Base-by-base conservation (phyloP, 2,888 invertebrate genomes). In the Hydropsyche betteni region DNA sequence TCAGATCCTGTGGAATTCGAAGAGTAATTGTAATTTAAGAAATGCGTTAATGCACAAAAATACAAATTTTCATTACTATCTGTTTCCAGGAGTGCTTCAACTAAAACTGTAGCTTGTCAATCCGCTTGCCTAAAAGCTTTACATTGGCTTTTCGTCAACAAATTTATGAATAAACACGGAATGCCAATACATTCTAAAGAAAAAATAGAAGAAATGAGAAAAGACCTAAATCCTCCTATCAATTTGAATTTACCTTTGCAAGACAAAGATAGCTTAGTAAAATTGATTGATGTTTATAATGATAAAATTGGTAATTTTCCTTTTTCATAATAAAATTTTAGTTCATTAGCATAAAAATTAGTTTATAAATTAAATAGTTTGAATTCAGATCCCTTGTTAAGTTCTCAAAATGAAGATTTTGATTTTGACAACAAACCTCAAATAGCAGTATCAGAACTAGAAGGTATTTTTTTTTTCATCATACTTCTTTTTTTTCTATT, bases 1-100 rank as follows among this genome's bases (percentile, higher is more conserved):
- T 91, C 92, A 0, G 86, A 87, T 80, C 83, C 86, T 70, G 83
- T 83, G 7, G 86, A 86, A 79, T 89, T 92, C 84, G 85, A 87
- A 80, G 83, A 85, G 83, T 87, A 81, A 72, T 58, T 73, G 3
- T 64, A 64, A n/a, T 34, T 16, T 16, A 1, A 5, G 24, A 61
- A 5, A 1, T 36, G 2, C 55, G 4, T 55, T 12, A 36, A 12
- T 64, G 4, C 16, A 61, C 6, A 61, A 24, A 5, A 16, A 61
- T 61, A 0, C 33, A 61, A 16, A 24, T 69, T 73, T 4, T 55
- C 58, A 58, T 38, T 70, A 82, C 33, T 61, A 24, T 61, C 33
- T 24, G 24, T 61, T 61, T 82, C 33, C 82, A 87, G 87, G 79
- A 82, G 82, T 78, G 88, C 86, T 8, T 78, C 82, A 79, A 88